These are phyloP conservation scores for Microctenopoma lineatum DNA, from an alignment of 2,797 vertebrate species.

Conservation along the genomic window DNA sequence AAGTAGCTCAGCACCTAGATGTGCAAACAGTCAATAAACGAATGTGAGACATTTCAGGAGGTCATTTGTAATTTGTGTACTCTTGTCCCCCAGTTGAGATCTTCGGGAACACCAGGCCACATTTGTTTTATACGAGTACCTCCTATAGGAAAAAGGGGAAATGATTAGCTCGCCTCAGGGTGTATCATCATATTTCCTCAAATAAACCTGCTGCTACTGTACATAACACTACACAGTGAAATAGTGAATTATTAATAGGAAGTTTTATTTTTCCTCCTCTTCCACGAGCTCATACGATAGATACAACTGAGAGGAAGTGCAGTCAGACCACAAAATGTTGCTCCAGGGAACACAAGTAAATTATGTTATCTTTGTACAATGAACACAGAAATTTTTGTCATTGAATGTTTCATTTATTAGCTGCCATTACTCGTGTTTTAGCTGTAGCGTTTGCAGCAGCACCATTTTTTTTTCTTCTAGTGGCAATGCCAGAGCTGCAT, in stretches of 20 bases:
- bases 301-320: conserved; percentile 58
- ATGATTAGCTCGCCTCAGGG: conserved; percentile 42
- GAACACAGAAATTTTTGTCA: conserved; percentile 34
- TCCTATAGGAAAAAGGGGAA: conserved; percentile 47
- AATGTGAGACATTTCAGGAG: conserved; percentile 45
- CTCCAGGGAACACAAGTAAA: conserved; percentile 49
- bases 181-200: conserved; percentile 66
- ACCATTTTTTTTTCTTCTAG: conserved; percentile 34
- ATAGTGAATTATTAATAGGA: conserved; percentile 77
- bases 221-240: conserved; percentile 70
- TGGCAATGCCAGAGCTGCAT: conserved; percentile 18
- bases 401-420: conserved; percentile 53
- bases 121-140: conserved; percentile 54
- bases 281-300: conserved; percentile 58
- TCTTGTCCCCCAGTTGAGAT: conserved; percentile 39
- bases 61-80: conserved; percentile 55
- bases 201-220: conserved; percentile 71
- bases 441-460: conserved; percentile 2
- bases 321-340: conserved; percentile 51
- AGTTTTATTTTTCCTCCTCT: conserved; percentile 66
- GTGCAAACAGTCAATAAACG: conserved; percentile 37
- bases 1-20: conserved; percentile 40
- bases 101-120: conserved; percentile 25
- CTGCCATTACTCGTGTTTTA: conserved; percentile 28
- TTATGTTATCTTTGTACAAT: conserved; percentile 48